Evolutionary conservation across 2,113 vertebrate species (phyloP), one percentile per base, ranked within the genome.

Genomic region (Pachyramphus minor): DNA sequence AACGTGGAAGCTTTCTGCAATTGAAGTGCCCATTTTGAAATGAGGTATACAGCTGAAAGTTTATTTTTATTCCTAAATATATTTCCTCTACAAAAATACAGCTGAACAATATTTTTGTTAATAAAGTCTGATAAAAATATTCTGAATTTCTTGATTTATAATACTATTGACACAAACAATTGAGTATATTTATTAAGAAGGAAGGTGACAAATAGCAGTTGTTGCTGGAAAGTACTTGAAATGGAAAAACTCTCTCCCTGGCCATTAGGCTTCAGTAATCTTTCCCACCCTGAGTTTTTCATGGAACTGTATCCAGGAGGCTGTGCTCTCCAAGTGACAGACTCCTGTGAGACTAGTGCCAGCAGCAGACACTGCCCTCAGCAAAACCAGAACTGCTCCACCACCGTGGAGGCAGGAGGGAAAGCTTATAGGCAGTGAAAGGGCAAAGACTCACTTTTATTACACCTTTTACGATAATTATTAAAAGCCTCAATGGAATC

Each of bases 401-500:
- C 9, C 2, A 8, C 27, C 44, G 39, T 4, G 1, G 35, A 30
- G 37, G 55, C 39, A 78, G 72, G 20, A 76, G 30, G 25, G 59
- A 80, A 58, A 66, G 16, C 17, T 1, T 21, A 14, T 0, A 76
- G 74, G 45, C 37, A 90, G 67, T 2, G 24, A 81, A 74, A 93
- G 93, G 92, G 85, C 96, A 95, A 96, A 94, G 88, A 94, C 52
- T 94, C 8, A 2, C 7, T 93, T 96, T 96, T 93, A 96, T 95
- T 82, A 87, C 21, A 49, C 33, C 41, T 66, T 94, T 74, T 77
- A 81, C 27, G 63, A 74, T 63, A 78, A 95, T 63, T 90, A 96
- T 86, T 95, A 60, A 95, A 94, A 84, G 68, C 31, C 58, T 83
- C 52, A 63, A 41, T 63, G 42, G 62, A 93, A 90, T 50, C 47